Percentiles rank a stretch among this genome's conserved stretches.
Evolutionary conservation across 2,797 vertebrate genomes (phyloP).

Genomic region (Dromococcyx pavoninus): DNA sequence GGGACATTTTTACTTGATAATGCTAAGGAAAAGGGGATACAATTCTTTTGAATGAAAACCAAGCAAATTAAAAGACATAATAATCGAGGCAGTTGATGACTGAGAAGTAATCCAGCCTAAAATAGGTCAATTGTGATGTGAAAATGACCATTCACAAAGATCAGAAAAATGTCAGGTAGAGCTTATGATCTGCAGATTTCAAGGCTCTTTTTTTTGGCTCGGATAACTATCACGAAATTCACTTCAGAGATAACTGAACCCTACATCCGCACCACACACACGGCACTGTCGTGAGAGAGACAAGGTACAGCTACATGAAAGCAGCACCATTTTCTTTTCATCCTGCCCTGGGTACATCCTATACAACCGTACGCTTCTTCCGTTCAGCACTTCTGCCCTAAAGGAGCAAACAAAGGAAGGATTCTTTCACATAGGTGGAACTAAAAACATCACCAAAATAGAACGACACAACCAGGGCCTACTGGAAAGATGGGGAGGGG

Average conservation of each 20-base stretch:
- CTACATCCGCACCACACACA: not conserved
- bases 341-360: not conserved
- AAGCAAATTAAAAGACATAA: not conserved
- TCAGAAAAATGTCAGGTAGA: not conserved
- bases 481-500: too few relatives aligned
- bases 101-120: not conserved
- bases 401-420: not conserved
- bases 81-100: not conserved
- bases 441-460: not conserved
- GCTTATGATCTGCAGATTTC: not conserved
- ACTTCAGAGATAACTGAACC: not conserved
- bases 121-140: not conserved
- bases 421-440: not conserved
- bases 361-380: not conserved
- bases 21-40: not conserved
- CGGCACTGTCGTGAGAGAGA: not conserved
- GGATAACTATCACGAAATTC: not conserved
- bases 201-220: not conserved
- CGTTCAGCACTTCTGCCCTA: not conserved
- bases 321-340: not conserved
- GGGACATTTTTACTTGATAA: not conserved
- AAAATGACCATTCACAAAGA: not conserved
- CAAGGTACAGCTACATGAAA: not conserved
- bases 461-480: not conserved
- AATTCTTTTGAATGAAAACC: not conserved